Evolutionary conservation across 1,140 invertebrate genomes (phyloP).

Genomic region (Papilio machaon): DNA sequence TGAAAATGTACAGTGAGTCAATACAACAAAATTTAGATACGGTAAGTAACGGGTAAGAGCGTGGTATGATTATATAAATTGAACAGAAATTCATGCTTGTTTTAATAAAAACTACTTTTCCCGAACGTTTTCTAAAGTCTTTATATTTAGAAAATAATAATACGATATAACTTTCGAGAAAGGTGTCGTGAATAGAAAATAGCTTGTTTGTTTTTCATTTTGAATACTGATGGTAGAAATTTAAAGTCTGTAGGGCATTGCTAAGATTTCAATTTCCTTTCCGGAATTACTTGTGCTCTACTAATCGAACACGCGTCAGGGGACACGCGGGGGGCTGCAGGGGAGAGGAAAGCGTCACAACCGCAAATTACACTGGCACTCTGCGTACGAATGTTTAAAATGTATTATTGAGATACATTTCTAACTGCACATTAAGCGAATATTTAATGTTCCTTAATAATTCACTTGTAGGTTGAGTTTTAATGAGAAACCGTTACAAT

Average conservation of each 20-base stretch:
- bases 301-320: slow-evolving; percentile 79
- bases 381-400: slow-evolving; percentile 77
- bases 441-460: slow-evolving; percentile 66
- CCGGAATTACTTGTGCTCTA: slow-evolving; percentile 79
- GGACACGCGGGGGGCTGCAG: slow-evolving; percentile 49
- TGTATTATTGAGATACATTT: slow-evolving; percentile 70
- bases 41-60: no score
- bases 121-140: not conserved
- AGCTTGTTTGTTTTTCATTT: slow-evolving; percentile 71
- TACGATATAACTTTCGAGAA: not conserved
- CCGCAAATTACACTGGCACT: slow-evolving; percentile 77
- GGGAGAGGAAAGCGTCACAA: slow-evolving; percentile 55
- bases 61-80: no score
- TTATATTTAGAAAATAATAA: not conserved
- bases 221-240: slow-evolving; percentile 62
- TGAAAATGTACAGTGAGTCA: no score
- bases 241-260: slow-evolving; percentile 77
- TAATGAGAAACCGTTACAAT: slow-evolving; percentile 20
- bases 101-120: not conserved
- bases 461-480: slow-evolving; percentile 46
- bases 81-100: no score
- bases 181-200: slow-evolving; percentile 8
- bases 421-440: slow-evolving; percentile 56
- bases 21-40: no score
- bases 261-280: slow-evolving; percentile 82